Evolutionary conservation across 2,113 vertebrate species (phyloP).

Genomic region (Neodontobutis hainanensis): DNA sequence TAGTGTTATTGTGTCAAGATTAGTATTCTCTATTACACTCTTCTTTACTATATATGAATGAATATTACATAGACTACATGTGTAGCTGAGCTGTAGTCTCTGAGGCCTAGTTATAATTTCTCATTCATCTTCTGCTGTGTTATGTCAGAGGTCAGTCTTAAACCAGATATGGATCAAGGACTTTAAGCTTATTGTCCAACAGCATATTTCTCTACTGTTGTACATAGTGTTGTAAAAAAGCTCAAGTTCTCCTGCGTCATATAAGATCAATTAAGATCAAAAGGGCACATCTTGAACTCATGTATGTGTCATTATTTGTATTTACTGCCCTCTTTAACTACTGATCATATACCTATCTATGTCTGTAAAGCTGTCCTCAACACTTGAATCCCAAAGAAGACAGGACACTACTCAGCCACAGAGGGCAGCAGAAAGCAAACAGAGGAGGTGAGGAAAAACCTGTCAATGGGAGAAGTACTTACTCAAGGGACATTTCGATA

Average conservation of each 20-base stretch:
- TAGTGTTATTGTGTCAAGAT: too few species aligned
- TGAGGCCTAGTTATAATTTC: slow-evolving; percentile 19
- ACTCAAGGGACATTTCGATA: too few species aligned
- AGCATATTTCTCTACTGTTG: slow-evolving; percentile 14
- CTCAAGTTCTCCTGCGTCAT: not conserved
- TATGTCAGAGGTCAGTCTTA: slow-evolving; percentile 38
- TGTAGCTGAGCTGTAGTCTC: not conserved
- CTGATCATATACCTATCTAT: not conserved
- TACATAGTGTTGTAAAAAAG: not conserved
- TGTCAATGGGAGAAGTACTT: too few species aligned
- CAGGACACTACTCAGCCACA: slow-evolving; percentile 53
- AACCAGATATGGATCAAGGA: slow-evolving; percentile 35
- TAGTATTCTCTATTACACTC: not conserved
- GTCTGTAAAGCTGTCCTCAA: slow-evolving; percentile 64
- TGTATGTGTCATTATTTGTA: too few species aligned
- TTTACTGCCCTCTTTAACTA: not conserved
- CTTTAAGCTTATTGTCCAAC: slow-evolving; percentile 27
- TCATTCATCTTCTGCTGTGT: slow-evolving; percentile 34
- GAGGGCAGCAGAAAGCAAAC: slow-evolving; percentile 42
- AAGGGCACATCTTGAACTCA: not conserved
- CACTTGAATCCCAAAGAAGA: slow-evolving; percentile 56
- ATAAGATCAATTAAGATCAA: not conserved
- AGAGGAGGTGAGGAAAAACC: slow-evolving; percentile 41
- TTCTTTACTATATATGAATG: not conserved
- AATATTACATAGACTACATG: not conserved